Base-by-base conservation (phyloP, 1,140 invertebrate species). In the Neuroterus valhalla region DNA sequence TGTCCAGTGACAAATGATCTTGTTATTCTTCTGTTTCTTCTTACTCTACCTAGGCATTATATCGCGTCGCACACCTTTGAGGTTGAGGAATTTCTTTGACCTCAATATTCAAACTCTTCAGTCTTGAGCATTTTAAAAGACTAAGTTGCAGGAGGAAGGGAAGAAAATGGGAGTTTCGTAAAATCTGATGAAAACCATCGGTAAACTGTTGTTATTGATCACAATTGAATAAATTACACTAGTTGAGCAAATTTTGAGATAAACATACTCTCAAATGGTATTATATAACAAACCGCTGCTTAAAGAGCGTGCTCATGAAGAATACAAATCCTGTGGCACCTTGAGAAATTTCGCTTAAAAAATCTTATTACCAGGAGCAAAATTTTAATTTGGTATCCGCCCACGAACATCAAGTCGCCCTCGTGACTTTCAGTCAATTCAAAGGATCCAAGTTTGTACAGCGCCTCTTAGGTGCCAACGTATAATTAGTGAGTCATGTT, bases 1-100 rank as follows among this genome's bases (percentile, higher is more conserved):
- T 88, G 83, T 78, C 74, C 74, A 77, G 83, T 89, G 87, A 89
- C 87, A 89, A 88, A 89, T 88, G 87, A 89, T 87, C 86, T 88
- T 89, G 87, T 89, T 88, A 86, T 89, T 86, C 83, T 81, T 76
- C 71, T 75, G 70, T 75, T 68, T 78, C 74, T 74, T 79, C 75
- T 75, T 75, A 68, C 72, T 62, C 68, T 66, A 71, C 75, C 67
- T 62, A 69, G 72, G 72, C 75, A 74, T 74, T 73, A 79, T 74
- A 76, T 48, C 55, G 45, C 48, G 62, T 55, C 67, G 72, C 48
- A 62, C 42, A 72, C 42, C 50, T 48, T 62, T 66, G 55, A 26
- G 55, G 10, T 31, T 62, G 55, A 62, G 55, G 23, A 62, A 62
- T 62, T 62, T 62, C 55, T 62, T 26, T 38, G 23, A 23, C 55